Evolutionary conservation across 2,113 vertebrate genomes (phyloP), one percentile per base, ranked within the genome.

Genomic region (Oryzias woworae): DNA sequence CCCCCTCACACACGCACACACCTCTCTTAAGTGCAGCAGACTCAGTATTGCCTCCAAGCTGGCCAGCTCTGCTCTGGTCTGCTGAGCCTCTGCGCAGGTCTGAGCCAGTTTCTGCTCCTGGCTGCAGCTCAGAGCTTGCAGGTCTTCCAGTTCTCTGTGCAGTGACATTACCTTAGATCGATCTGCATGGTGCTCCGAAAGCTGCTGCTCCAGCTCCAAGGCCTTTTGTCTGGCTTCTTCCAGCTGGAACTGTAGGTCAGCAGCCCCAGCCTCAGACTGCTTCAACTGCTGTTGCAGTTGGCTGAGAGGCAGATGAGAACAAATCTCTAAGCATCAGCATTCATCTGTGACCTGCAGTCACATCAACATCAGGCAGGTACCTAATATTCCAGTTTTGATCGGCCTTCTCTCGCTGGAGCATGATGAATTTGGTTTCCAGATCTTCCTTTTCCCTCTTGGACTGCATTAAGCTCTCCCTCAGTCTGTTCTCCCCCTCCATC

Each of bases 371-470:
- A 12, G 0, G 2, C 28, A 0, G 0, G 45, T 90, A 98, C 97
- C 93, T 93, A 61, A 94, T 71, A 68, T 87, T 92, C 26, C 92
- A 91, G 63, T 80, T 86, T 52, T 91, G 80, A 53, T 86, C 83
- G 42, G 85, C 86, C 64, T 90, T 84, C 63, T 94, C 92, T 69
- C 66, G 92, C 83, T 91, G 93, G 85, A 95, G 77, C 20, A 72
- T 42, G 63, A 73, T 48, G 77, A 91, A 95, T 61, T 91, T 94
- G 55, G 87, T 82, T 64, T 91, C 88, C 71, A 96, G 82, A 36
- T 87, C 88, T 71, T 94, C 90, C 73, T 92, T 94, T 79, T 96
- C 93, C 74, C 89, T 76, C 84, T 94, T 92, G 89, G 90, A 94
- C 77, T 85, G 87, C 65, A 78, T 83, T 53, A 96, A 83, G 76